These are phyloP conservation scores for Tenthredo livida DNA, from an alignment of 2,888 invertebrate genomes.

Conservation along the genomic window DNA sequence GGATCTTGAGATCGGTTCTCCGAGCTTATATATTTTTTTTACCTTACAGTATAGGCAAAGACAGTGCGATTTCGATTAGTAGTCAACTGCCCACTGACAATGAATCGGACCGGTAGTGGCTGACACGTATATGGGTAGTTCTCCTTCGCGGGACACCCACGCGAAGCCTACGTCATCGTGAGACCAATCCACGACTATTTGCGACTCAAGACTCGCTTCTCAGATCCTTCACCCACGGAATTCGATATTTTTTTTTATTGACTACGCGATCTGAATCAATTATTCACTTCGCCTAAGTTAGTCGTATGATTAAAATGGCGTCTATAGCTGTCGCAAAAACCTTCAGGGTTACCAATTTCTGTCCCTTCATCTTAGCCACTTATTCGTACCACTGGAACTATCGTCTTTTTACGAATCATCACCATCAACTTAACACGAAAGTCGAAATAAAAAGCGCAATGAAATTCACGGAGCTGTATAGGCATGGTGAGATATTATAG, in stretches of 20 bases:
- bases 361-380: background rate
- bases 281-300: background rate
- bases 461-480: background rate
- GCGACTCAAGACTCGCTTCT: slow-evolving; percentile 36
- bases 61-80: slow-evolving; percentile 31
- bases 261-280: slow-evolving; percentile 35
- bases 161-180: slow-evolving; percentile 46
- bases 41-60: slow-evolving; percentile 52
- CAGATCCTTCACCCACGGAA: slow-evolving; percentile 52
- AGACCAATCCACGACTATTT: slow-evolving; percentile 48
- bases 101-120: slow-evolving; percentile 46
- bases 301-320: slow-evolving; percentile 21
- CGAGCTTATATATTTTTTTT: slow-evolving; percentile 41
- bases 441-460: background rate
- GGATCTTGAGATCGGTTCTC: background rate
- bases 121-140: slow-evolving; percentile 51
- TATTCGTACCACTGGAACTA: background rate
- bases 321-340: background rate
- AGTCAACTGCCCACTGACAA: slow-evolving; percentile 49
- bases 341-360: background rate
- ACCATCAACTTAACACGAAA: background rate
- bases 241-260: slow-evolving; percentile 41
- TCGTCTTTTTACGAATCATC: background rate
- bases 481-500: background rate
- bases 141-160: slow-evolving; percentile 49